These are phyloP conservation scores for Telmatherina bonti DNA, from an alignment of 2,797 vertebrate species.

Conservation along the genomic window DNA sequence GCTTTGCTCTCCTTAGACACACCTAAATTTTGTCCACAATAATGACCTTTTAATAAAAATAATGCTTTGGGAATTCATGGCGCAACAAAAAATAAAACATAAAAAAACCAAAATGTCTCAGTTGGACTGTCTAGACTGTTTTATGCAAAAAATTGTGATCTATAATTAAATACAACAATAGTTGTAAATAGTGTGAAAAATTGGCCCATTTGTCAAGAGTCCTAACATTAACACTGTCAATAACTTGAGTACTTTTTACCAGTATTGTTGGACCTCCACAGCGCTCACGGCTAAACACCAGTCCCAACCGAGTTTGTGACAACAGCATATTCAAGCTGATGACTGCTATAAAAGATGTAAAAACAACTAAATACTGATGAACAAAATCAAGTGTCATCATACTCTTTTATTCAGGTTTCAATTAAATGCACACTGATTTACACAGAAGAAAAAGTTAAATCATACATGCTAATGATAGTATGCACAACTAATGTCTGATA, in stretches of 20 bases:
- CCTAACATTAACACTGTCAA: not conserved
- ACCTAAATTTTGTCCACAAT: no score
- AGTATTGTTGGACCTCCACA: no score
- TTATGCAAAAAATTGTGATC: no score
- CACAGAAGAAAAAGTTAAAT: constrained; percentile 13
- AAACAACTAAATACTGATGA: not conserved
- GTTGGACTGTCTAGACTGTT: no score
- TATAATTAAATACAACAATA: not conserved
- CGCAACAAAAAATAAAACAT: no score
- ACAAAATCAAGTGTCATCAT: not conserved
- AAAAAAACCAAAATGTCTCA: no score
- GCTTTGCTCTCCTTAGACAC: no score
- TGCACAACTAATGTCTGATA: constrained; percentile 7
- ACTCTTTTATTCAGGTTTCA: not conserved
- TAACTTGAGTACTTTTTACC: not conserved
- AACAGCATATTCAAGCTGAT: no score
- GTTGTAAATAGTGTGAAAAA: no score
- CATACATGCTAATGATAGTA: not conserved
- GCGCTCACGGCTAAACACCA: not conserved
- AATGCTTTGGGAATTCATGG: no score
- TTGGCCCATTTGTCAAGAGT: not conserved
- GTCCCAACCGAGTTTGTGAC: no score
- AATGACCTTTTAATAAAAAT: no score
- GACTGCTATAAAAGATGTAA: not conserved
- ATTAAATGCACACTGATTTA: constrained; percentile 31